A percentile compares a stretch with the other conserved stretches of the same genome.
phyloP scores from a whole-genome alignment of 2,113 vertebrate genomes.

The Noctilio leporinus region DNA sequence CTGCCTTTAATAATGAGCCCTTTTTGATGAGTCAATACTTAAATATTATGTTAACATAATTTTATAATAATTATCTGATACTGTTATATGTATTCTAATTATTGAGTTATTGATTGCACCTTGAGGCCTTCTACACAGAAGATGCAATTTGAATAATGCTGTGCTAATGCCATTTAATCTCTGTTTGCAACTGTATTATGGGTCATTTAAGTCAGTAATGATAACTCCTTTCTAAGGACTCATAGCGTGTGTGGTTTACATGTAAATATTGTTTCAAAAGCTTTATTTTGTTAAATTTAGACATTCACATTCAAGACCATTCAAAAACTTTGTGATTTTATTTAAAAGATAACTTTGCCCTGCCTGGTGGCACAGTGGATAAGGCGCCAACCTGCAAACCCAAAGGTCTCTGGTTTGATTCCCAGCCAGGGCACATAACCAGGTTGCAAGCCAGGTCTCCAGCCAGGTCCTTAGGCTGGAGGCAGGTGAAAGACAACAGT shows the following conservation, averaged over 20 bases:
- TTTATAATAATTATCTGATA: slow-evolving; percentile 35
- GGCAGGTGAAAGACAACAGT: too few species aligned
- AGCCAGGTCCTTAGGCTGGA: too few species aligned
- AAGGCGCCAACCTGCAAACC: too few species aligned
- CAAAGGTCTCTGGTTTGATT: too few species aligned
- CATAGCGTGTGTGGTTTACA: background rate
- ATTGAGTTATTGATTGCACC: slow-evolving; percentile 53
- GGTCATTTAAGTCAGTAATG: background rate
- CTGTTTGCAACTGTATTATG: slow-evolving; percentile 1
- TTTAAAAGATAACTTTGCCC: background rate
- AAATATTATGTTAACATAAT: slow-evolving; percentile 46
- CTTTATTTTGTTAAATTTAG: background rate
- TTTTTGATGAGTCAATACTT: slow-evolving; percentile 23
- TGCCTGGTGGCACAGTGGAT: too few species aligned
- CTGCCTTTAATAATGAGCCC: background rate
- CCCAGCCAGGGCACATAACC: too few species aligned
- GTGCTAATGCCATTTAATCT: slow-evolving; percentile 18
- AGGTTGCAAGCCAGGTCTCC: too few species aligned
- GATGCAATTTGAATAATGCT: slow-evolving; percentile 38
- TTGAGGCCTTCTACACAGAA: slow-evolving; percentile 37
- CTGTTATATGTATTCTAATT: slow-evolving; percentile 47
- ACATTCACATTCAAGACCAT: background rate
- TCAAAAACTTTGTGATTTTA: background rate
- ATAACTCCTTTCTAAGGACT: background rate
- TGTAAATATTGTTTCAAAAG: slow-evolving; percentile 21